Evolutionary conservation across 2,797 vertebrate species (phyloP), one percentile per base, ranked within the genome.

Genomic region (Pseudomugil gertrudae): DNA sequence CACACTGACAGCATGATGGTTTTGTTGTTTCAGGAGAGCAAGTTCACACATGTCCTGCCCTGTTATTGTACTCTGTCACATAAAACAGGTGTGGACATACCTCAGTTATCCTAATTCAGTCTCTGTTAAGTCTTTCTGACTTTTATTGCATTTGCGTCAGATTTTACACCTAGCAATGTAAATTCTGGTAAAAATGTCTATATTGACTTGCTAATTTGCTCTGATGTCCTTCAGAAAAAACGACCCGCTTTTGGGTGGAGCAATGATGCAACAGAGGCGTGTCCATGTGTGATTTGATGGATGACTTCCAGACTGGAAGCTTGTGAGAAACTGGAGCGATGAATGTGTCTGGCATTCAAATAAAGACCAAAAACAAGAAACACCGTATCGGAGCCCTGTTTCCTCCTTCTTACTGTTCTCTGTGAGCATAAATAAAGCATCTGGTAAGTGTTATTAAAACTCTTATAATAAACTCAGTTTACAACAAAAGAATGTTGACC

Each of bases 261-360:
- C 55, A 51, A 60, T 2, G 2, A 45, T n/a, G 8, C n/a, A 21
- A 11, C 10, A 3, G 15, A 38, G 45, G 33, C n/a, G 21, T 50
- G 57, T 66, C n/a, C 58, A 26, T 24, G 13, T 45, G 53, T 13
- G 10, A 17, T 62, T 43, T 9, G 35, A 29, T 71, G 63, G 45
- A 69, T 33, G 60, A 69, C 13, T 75, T 35, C 26, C 43, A 36
- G 40, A 32, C 23, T 27, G 43, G 1, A 36, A 48, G 27, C 52
- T 5, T 7, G 3, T 23, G 66, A 15, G 62, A 73, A 83, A 69
- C 67, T 40, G 60, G 60, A 83, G 55, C 1, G 58, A 69, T 76
- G 52, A 63, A 55, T 65, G 35, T 15, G 3, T 21, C 3, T 38
- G 19, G 19, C 4, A 27, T 9, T 26, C 2, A n/a, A 24, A 32